These are phyloP conservation scores for Phylloscopus collybita DNA, from an alignment of 2,797 vertebrate species.

Conservation along the genomic window DNA sequence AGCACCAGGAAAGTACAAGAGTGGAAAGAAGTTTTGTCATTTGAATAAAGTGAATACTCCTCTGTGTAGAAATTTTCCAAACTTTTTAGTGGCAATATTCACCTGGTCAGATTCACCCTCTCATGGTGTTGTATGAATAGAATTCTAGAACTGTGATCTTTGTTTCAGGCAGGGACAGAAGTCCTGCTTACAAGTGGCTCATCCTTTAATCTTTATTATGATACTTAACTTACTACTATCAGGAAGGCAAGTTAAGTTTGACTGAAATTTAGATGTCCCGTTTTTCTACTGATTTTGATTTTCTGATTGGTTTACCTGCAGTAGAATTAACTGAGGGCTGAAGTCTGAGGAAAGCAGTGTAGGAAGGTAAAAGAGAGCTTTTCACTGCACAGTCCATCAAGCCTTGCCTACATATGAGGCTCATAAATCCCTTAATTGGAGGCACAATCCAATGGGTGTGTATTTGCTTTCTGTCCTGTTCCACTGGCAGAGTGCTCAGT, in stretches of 20 bases:
- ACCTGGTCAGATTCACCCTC: background rate
- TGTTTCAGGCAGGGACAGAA: background rate
- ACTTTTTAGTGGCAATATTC: background rate
- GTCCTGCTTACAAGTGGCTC: background rate
- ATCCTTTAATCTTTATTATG: background rate
- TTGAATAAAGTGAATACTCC: background rate
- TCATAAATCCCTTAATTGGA: background rate
- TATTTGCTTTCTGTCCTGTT: background rate
- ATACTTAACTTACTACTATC: background rate
- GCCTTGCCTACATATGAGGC: background rate
- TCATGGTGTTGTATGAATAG: background rate
- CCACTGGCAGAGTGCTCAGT: background rate
- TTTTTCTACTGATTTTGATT: background rate
- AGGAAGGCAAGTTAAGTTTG: background rate
- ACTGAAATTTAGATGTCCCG: background rate
- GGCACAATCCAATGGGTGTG: background rate
- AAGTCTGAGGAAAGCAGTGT: background rate
- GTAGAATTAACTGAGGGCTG: accelerated
- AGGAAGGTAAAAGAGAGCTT: background rate
- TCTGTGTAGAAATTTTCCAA: background rate
- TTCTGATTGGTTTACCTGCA: background rate
- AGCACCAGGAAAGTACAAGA: background rate
- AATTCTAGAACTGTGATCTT: background rate
- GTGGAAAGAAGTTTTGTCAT: background rate
- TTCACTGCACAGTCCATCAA: background rate